Percentiles rank a stretch among this genome's conserved stretches.
phyloP scores from a whole-genome alignment of 2,113 vertebrate genomes.

The Potamarius usumacintae region DNA sequence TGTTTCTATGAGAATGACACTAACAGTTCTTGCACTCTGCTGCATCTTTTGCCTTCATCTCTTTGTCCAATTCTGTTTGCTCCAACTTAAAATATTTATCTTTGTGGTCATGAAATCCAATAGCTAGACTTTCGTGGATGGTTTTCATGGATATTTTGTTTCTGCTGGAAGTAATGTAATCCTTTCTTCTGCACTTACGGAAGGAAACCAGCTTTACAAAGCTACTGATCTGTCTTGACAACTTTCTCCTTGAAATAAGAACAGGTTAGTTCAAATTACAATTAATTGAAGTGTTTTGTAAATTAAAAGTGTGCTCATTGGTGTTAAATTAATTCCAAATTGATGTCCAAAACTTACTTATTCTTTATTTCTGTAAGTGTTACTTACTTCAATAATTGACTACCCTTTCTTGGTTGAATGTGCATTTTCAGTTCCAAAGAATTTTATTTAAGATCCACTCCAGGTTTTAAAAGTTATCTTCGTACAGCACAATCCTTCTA shows the following conservation, averaged over 20 bases:
- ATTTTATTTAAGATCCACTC: no score
- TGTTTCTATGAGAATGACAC: not conserved
- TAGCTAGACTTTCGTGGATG: not conserved
- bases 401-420: not conserved
- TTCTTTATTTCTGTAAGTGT: not conserved
- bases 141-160: not conserved
- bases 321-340: not conserved
- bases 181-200: not conserved
- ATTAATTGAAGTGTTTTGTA: no score
- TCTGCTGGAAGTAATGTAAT: not conserved
- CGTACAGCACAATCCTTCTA: no score
- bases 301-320: not conserved
- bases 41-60: not conserved
- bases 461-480: no score
- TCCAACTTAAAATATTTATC: not conserved
- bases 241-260: no score
- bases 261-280: no score
- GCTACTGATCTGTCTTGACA: no score
- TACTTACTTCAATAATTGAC: not conserved
- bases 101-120: not conserved
- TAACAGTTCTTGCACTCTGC: not conserved
- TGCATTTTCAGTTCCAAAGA: not conserved
- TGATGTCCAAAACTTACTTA: not conserved
- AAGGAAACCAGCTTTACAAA: not conserved
- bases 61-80: not conserved